Base-by-base conservation (phyloP, 1,140 invertebrate species). In the Lerema accius region DNA sequence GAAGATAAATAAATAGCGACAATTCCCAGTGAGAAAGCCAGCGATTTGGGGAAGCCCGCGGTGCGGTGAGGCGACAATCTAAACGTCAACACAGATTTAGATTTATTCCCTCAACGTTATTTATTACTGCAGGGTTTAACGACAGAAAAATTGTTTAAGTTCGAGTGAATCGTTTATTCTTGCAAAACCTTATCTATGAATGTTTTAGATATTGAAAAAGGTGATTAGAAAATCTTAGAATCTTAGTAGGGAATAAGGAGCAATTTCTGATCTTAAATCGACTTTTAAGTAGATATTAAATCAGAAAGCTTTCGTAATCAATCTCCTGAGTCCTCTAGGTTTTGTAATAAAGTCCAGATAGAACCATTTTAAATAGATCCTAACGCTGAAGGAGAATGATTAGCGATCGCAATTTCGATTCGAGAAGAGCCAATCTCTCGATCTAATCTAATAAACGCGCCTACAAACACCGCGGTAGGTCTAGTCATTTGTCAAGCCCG, bases 81-180 rank as follows among this genome's bases (percentile, higher is more conserved):
- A 82, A 82, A 80, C 64, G 80, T 85, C 82, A 69, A 56, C 75
- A 72, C 67, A 72, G 80, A 85, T 82, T 78, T 78, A 81, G 80
- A 85, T 85, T 85, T 85, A 84, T 84, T 65, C 68, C 65, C 68
- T 49, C 16, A 61, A 14, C 28, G 48, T 35, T 68, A 78, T 78
- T 79, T 82, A 77, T 79, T 51, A 42, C 50, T 49, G 9, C 56
- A 13, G 13, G 28, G 28, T 32, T 9, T 32, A 32, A 32, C 4
- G 28, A 32, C 7, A 32, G 28, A 32, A 32, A 32, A 32, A 32
- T 32, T 3, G 28, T 32, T 32, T 32, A 32, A 32, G 3, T 32
- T 32, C 7, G 4, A 32, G 4, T 32, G 19, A 23, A 23, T 2
- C 5, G 19, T 3, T 3, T 3, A 23, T 3, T 23, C 19, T n/a